Evolutionary conservation across 2,888 invertebrate genomes (phyloP), one percentile per base, ranked within the genome.

Genomic region (Boloria selene): DNA sequence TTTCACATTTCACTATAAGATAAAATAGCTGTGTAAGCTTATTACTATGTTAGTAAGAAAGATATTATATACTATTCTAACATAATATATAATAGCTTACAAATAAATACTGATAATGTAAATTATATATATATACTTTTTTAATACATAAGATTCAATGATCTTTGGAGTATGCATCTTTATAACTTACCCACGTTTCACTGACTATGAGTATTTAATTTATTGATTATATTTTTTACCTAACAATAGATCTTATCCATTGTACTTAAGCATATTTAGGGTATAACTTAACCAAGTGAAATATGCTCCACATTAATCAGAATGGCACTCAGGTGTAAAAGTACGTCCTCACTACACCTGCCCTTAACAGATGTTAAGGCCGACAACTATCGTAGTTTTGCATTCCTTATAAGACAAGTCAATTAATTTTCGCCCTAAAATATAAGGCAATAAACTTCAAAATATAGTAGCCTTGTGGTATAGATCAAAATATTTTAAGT

Each of bases 351-450:
- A 62, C 59, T 45, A 42, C 80, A 81, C 77, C 73, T 81, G 88
- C 80, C 90, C 90, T 90, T 87, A 88, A 76, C 70, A 70, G 64
- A 78, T 79, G 82, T 77, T 86, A 82, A 90, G 90, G 90, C 81
- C 86, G 75, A 87, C 90, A 85, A 89, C 90, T 86, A 90, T 90
- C 90, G 75, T 76, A 69, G 70, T 74, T 81, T 77, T 80, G 76
- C 79, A 76, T 77, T 76, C 75, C 75, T 65, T 68, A 64, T 71
- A 53, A 61, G 17, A 52, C 55, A 59, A 50, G 49, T 26, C 52
- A 69, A 59, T 64, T 52, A 26, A 67, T 42, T 61, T 26, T 64
- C 38, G 61, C 14, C 58, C 45, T 54, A 54, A 68, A 38, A 47
- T n/a, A 0, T 26, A 52, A 13, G 18, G 42, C 4, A 61, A 22